These are phyloP conservation scores for Pelodiscus sinensis DNA, from an alignment of 2,113 vertebrate genomes.

Conservation along the genomic window DNA sequence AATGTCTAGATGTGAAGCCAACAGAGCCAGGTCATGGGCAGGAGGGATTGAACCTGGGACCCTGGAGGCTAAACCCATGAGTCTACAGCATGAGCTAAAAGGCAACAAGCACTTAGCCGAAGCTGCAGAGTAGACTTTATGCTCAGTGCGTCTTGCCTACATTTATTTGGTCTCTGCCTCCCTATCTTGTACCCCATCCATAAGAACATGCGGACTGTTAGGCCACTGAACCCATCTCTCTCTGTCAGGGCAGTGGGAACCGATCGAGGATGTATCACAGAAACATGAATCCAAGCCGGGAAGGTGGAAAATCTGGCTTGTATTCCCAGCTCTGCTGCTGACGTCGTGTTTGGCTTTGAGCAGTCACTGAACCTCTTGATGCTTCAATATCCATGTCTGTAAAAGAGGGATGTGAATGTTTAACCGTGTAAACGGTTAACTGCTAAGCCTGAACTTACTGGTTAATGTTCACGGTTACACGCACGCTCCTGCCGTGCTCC, in stretches of 20 bases:
- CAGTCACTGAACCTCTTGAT: background rate
- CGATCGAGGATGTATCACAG: background rate
- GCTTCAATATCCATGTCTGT: background rate
- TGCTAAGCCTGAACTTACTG: too few species aligned
- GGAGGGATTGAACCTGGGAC: too few species aligned
- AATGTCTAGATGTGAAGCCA: background rate
- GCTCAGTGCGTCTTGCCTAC: too few species aligned
- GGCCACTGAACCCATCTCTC: background rate
- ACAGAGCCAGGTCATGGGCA: too few species aligned
- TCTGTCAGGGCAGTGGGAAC: too few species aligned
- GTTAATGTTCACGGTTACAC: too few species aligned
- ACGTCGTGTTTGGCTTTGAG: background rate
- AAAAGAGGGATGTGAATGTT: background rate
- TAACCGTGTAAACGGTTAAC: too few species aligned
- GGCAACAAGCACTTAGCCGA: too few species aligned
- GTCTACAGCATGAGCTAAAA: too few species aligned
- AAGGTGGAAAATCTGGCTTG: background rate
- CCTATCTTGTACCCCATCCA: background rate
- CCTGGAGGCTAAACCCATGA: too few species aligned
- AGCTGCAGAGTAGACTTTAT: too few species aligned
- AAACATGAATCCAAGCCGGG: background rate
- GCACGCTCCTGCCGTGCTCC: too few species aligned
- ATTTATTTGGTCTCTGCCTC: background rate
- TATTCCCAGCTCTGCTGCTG: background rate
- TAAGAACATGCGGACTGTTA: background rate